Percentiles rank a stretch among this genome's conserved stretches.
Conservation (phyloP, 2,888 invertebrate genomes). For the Aspidiotus rigidus region DNA sequence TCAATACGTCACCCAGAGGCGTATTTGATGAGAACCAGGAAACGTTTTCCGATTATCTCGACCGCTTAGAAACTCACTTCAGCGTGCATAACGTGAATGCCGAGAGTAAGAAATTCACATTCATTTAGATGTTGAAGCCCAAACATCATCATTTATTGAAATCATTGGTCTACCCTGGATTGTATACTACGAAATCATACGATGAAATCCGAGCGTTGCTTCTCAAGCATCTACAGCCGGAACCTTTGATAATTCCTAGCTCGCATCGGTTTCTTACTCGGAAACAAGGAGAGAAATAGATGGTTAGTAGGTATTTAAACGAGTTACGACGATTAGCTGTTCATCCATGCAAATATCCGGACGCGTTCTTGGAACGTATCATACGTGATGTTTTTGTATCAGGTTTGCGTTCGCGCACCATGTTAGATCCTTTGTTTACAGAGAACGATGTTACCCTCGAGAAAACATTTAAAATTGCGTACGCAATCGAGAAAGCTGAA, state of each 20-base stretch:
- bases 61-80: not conserved
- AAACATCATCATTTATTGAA: not conserved
- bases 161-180: not conserved
- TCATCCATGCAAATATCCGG: not conserved
- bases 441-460: not conserved
- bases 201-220: not conserved
- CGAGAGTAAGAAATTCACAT: not conserved
- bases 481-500: not conserved
- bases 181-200: not conserved
- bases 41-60: not conserved
- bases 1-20: too few species aligned
- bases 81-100: not conserved
- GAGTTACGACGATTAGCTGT: not conserved
- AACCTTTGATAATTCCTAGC: not conserved
- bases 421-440: not conserved
- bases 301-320: not conserved
- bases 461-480: slow-evolving; percentile 2
- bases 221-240: not conserved
- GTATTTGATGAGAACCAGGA: not conserved
- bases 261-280: not conserved
- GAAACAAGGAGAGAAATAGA: not conserved
- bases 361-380: not conserved
- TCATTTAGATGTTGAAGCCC: not conserved
- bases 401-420: not conserved
- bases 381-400: slow-evolving; percentile 7